A percentile compares a stretch with the other conserved stretches of the same genome.
Evolutionary conservation across 2,113 vertebrate genomes (phyloP).

Genomic region (Crotophaga sulcirostris): DNA sequence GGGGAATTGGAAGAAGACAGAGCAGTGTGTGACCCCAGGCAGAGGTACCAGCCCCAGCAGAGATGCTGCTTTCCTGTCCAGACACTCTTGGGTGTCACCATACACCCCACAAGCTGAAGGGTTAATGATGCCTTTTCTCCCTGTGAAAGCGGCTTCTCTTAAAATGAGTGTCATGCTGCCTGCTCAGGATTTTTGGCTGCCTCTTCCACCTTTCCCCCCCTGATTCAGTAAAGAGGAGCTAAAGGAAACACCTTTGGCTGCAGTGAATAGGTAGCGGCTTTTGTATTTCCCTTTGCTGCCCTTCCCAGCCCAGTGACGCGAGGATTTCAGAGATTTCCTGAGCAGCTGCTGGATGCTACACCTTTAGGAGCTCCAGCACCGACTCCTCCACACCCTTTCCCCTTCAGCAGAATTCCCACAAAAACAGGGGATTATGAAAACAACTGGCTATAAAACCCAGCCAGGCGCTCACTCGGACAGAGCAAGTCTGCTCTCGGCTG

Average conservation of each 20-base stretch:
- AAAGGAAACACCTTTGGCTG: slow-evolving; percentile 55
- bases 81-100: accelerated
- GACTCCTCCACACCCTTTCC: slow-evolving; percentile 53
- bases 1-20: not conserved
- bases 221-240: not conserved
- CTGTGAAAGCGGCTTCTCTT: not conserved
- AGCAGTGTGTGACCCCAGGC: not conserved
- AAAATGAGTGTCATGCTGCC: not conserved
- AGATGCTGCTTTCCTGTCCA: not conserved
- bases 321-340: slow-evolving; percentile 50
- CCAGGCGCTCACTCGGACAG: not conserved
- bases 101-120: accelerated
- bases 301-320: not conserved
- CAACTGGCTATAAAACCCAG: not conserved
- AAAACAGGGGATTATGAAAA: not conserved
- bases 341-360: slow-evolving; percentile 46
- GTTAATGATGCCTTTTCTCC: not conserved
- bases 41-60: not conserved
- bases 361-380: slow-evolving; percentile 15
- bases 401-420: slow-evolving; percentile 36
- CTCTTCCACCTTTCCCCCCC: not conserved
- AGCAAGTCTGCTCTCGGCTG: not conserved
- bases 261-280: not conserved
- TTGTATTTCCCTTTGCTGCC: slow-evolving; percentile 12
- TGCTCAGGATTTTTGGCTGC: not conserved